Base-by-base conservation (phyloP, 2,888 invertebrate species). In the Drosophila mimica region DNA sequence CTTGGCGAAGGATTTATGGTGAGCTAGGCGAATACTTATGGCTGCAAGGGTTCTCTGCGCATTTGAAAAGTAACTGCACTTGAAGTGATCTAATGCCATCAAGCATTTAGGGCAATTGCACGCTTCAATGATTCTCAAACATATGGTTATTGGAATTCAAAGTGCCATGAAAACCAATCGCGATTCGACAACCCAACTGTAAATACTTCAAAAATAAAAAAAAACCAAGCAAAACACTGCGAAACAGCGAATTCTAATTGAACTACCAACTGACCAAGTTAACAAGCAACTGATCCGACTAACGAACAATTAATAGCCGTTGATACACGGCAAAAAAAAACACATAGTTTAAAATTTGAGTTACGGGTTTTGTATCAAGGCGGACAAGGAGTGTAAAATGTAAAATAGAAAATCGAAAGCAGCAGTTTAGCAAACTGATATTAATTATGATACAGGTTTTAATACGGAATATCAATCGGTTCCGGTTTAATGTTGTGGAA, bases 1-100 rank as follows among this genome's bases (percentile, higher is more conserved):
- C 36, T 49, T 53, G 46, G 36, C 74, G 79, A 83, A 76, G 85
- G 75, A 85, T 84, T 85, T 84, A 82, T 73, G 78, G 58, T 64
- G 57, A 48, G 43, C 46, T 60, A 52, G 63, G 7, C 61, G 33
- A 34, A 51, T 9, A 31, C 30, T 13, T 36, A 11, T 28, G 36
- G 70, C 25, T 53, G 43, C 70, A 74, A 79, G 73, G 70, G 81
- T 71, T 86, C 68, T 67, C 38, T 67, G 70, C 70, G 70, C 73
- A 83, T 78, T 72, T 64, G 25, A 74, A 60, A 51, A 4, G 38
- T 51, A 74, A 77, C 60, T 70, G 67, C 73, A 64, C 57, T 68
- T 64, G 46, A 69, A 75, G 53, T 60, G 46, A 70, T 59, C 63
- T 63, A 54, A 57, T 60, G 46, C 28, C 46, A 46, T 25, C 46